A percentile compares a stretch with the other conserved stretches of the same genome.
These are phyloP conservation scores for Tylochromis polylepis DNA, from an alignment of 2,113 vertebrate genomes.

Conservation along the genomic window DNA sequence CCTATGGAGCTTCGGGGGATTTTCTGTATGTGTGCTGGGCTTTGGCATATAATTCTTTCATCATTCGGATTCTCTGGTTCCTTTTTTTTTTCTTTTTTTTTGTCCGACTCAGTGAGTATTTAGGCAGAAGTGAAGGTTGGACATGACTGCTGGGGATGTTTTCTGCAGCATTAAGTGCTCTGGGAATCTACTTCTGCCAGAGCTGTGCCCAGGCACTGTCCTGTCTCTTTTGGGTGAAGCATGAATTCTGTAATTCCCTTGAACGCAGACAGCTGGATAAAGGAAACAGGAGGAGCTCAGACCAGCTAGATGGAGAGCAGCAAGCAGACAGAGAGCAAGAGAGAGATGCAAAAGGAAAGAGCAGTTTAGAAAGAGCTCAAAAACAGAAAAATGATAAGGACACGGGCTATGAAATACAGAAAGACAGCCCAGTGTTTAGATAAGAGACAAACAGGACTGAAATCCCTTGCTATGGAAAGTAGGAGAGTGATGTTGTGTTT, in stretches of 20 bases:
- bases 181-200: slow-evolving; percentile 15
- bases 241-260: slow-evolving; percentile 44
- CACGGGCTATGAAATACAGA: neutral
- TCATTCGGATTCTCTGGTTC: slow-evolving; percentile 31
- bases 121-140: slow-evolving; percentile 51
- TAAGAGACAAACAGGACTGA: neutral
- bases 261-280: slow-evolving; percentile 22
- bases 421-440: slow-evolving; percentile 16
- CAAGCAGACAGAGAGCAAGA: neutral
- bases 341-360: neutral
- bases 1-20: slow-evolving; percentile 42
- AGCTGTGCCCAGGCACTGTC: slow-evolving; percentile 29
- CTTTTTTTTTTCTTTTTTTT: slow-evolving; percentile 5
- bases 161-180: slow-evolving; percentile 47
- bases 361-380: neutral
- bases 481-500: slow-evolving; percentile 19
- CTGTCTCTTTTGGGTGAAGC: slow-evolving; percentile 31
- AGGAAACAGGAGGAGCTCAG: slow-evolving; percentile 4
- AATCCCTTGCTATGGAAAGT: neutral
- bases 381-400: slow-evolving; percentile 5
- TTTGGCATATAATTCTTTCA: slow-evolving; percentile 60
- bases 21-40: slow-evolving; percentile 39
- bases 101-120: slow-evolving; percentile 35
- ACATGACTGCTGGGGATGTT: slow-evolving; percentile 43
- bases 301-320: neutral